These are phyloP conservation scores for Scaeva pyrastri DNA, from an alignment of 2,888 invertebrate genomes.

Conservation along the genomic window DNA sequence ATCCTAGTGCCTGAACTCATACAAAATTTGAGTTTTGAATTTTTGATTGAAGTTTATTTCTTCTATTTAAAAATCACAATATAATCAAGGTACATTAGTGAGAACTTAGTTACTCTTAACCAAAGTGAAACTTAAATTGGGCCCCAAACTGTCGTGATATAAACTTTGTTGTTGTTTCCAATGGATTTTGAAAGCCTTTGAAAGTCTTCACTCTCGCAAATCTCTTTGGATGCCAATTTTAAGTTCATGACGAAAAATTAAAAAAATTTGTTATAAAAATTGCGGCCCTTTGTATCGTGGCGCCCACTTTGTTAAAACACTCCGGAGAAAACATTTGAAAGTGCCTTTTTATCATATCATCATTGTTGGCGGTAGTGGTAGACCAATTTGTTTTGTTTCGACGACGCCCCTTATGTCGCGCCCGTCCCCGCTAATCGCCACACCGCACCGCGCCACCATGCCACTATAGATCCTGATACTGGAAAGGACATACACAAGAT, in stretches of 20 bases:
- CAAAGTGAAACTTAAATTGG: no score
- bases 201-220: no score
- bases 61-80: no score
- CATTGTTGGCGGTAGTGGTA: neutral
- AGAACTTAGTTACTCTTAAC: no score
- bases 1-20: neutral
- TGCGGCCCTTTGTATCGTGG: neutral
- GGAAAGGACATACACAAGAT: constrained; percentile 68
- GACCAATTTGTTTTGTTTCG: constrained; percentile 37
- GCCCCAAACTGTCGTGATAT: no score
- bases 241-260: no score
- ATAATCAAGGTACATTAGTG: no score
- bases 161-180: no score
- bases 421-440: neutral
- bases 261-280: no score
- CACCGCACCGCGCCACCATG: neutral
- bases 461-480: constrained; percentile 18
- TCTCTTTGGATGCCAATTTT: no score
- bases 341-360: neutral
- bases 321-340: no score
- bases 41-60: neutral
- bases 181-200: no score
- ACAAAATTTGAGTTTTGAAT: neutral
- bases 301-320: neutral
- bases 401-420: constrained; percentile 19